phyloP scores from a whole-genome alignment of 2,888 invertebrate species.

The Stenotaenia linearis region DNA sequence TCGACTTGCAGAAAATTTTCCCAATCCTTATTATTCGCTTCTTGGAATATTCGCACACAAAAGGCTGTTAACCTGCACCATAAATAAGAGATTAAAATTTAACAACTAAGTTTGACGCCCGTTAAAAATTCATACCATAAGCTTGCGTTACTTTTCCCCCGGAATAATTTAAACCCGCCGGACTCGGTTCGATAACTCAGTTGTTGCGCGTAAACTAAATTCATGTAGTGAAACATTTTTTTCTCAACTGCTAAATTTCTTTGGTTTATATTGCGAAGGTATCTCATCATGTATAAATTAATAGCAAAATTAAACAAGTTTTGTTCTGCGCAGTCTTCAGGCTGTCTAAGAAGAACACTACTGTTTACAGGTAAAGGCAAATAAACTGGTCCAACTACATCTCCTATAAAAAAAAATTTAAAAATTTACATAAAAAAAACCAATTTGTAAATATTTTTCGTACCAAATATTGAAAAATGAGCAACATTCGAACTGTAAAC shows the following conservation, averaged over 20 bases:
- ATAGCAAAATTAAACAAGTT: constrained; percentile 95
- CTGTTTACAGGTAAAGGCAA: constrained; percentile 55
- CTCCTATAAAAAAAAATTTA: constrained; percentile 60
- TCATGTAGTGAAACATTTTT: constrained; percentile 78
- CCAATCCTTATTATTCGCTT: constrained; percentile 94
- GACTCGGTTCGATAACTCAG: constrained; percentile 84
- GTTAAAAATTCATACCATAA: constrained; percentile 63
- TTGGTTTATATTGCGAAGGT: constrained; percentile 86
- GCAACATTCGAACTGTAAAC: constrained; percentile 85
- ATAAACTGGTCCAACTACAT: constrained; percentile 88
- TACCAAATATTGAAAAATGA: constrained; percentile 49
- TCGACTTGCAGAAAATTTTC: constrained; percentile 93
- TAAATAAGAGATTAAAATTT: constrained; percentile 2
- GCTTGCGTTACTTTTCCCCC: constrained; percentile 54
- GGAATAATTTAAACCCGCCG: constrained; percentile 84
- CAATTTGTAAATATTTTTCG: not conserved
- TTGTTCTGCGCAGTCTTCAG: constrained; percentile 66
- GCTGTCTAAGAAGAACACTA: constrained; percentile 46
- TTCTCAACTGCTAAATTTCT: constrained; percentile 73
- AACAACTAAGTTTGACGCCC: not conserved
- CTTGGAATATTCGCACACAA: constrained; percentile 78
- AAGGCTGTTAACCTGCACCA: constrained; percentile 77
- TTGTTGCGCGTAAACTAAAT: constrained; percentile 81
- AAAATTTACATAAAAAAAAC: not conserved
- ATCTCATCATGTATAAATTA: constrained; percentile 82